Conservation (phyloP, 2,888 invertebrate species). For the Pegoplata infirma region DNA sequence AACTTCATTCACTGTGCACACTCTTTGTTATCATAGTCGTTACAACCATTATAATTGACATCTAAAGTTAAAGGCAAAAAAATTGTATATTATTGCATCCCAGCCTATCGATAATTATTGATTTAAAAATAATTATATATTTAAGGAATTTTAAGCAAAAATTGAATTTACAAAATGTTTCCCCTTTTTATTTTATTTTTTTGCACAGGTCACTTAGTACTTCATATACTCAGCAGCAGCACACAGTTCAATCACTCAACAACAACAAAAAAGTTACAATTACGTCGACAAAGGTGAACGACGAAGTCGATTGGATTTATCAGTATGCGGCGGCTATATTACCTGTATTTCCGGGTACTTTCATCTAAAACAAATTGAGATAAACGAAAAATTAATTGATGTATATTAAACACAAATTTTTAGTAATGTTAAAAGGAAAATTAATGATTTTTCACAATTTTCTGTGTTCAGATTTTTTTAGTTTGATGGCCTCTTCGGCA, state of each 20-base stretch:
- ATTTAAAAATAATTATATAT: too few species aligned
- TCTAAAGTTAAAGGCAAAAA: too few species aligned
- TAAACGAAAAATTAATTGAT: not conserved
- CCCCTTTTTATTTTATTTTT: not conserved
- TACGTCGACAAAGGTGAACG: constrained; percentile 43
- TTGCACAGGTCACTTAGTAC: constrained; percentile 16
- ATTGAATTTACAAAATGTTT: too few species aligned
- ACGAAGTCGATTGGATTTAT: not conserved
- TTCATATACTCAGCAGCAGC: not conserved
- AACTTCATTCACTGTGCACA: not conserved
- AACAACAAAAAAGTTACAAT: constrained; percentile 40
- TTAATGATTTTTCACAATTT: not conserved
- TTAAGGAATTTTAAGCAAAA: too few species aligned
- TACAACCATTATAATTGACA: not conserved
- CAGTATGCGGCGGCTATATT: constrained; percentile 51
- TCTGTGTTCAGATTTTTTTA: not conserved
- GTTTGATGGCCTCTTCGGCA: constrained; percentile 43
- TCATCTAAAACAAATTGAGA: constrained; percentile 68
- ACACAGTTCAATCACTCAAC: constrained; percentile 27
- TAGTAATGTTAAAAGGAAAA: not conserved
- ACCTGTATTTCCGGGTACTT: constrained; percentile 75
- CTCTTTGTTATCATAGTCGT: not conserved
- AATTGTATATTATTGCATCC: too few species aligned
- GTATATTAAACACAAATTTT: too few species aligned
- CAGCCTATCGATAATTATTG: too few species aligned